Conservation (phyloP, 2,797 vertebrate genomes). For the Pantherophis alleghaniensis region DNA sequence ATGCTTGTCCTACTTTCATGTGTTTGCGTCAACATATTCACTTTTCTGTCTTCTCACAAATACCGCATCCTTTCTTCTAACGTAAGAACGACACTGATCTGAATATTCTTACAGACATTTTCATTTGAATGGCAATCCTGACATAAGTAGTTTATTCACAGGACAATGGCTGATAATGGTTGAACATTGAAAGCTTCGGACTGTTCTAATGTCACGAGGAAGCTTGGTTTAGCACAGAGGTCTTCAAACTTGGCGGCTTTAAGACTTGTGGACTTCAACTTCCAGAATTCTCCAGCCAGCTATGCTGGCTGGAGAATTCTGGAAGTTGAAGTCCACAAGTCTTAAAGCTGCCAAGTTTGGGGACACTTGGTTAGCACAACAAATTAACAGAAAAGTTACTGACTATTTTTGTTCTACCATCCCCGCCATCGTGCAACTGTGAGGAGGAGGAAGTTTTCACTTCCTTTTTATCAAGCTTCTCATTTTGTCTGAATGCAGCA, state of each 20-base stretch:
- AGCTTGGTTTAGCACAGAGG: background rate
- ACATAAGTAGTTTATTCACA: background rate
- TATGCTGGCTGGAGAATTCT: no score
- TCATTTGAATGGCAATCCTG: background rate
- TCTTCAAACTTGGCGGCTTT: no score
- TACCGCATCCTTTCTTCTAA: background rate
- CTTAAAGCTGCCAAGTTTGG: no score
- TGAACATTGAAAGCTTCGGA: background rate
- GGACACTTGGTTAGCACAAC: background rate
- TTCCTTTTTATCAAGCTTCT: background rate
- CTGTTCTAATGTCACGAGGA: background rate
- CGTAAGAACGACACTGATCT: constrained; percentile 16
- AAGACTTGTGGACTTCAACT: no score
- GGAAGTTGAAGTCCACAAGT: no score
- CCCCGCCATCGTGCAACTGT: background rate
- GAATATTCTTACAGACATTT: constrained; percentile 34
- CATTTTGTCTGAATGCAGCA: background rate
- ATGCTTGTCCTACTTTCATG: background rate
- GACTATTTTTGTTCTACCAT: no score
- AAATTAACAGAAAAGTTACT: background rate
- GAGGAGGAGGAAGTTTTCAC: background rate
- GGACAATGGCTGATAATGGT: background rate
- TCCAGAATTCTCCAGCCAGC: no score
- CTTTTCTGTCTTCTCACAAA: background rate
- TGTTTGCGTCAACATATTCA: background rate